Base-by-base conservation (phyloP, 2,888 invertebrate species). In the Drosophila mettleri region DNA sequence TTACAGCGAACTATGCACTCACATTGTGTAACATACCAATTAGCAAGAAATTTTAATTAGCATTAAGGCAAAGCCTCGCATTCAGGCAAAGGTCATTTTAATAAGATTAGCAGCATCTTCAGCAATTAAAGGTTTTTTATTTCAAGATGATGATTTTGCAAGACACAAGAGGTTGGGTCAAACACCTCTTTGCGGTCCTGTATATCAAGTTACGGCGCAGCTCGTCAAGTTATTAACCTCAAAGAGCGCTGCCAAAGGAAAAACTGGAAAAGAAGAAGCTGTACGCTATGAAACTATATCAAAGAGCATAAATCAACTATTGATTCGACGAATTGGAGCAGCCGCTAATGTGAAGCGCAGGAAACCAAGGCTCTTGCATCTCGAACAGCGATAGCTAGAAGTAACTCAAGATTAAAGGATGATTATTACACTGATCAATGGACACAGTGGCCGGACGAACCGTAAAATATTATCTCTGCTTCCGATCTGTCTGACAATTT, bases 401-500 rank as follows among this genome's bases (percentile, higher is more conserved):
- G 55, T 39, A 85, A 86, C 66, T 64, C 68, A 84, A 83, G 83
- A 86, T 81, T 62, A 69, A 69, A 74, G 87, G 85, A 86, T 78
- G 82, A 84, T 59, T 62, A 74, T 83, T 86, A 75, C 71, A 74
- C 85, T 84, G 82, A 86, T 78, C 87, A 70, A 54, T 86, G 87
- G 67, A 61, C 72, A 71, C 38, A 14, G 43, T 38, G 43, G 14
- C 45, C 34, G 61, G 38, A 57, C 41, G 57, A 78, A 69, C 59
- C 22, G 12, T 48, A 57, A 66, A 68, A 54, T 61, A 62, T 63
- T 57, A 78, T 58, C 85, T 60, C 66, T 86, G 87, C 83, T 83
- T 83, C 83, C 83, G 87, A 83, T 84, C 73, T 80, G 85, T 80
- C 80, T 80, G 71, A 63, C 63, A 54, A 39, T 49, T 20, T 52